A percentile compares a stretch with the other conserved stretches of the same genome.
phyloP scores from a whole-genome alignment of 2,888 invertebrate genomes.

The Crossocerus cetratus region DNA sequence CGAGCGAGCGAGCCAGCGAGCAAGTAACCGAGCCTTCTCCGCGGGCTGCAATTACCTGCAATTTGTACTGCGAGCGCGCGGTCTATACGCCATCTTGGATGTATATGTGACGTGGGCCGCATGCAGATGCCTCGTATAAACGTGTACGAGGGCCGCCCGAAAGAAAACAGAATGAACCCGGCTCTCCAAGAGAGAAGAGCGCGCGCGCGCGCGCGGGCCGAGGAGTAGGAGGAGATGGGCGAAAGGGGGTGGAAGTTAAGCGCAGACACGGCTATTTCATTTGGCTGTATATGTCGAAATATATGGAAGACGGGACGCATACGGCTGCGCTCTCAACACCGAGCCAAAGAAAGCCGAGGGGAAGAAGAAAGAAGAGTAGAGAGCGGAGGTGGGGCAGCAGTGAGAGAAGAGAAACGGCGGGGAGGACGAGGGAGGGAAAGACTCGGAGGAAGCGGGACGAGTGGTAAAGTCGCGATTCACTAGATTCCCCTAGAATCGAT shows the following conservation, averaged over 20 bases:
- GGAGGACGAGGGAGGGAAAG: background rate
- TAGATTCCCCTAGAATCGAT: no score
- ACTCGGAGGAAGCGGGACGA: background rate
- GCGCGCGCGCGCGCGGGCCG: no score
- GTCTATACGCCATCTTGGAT: slow-evolving; percentile 59
- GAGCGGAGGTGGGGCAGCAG: background rate
- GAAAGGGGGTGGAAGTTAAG: slow-evolving; percentile 22
- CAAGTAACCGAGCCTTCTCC: slow-evolving; percentile 34
- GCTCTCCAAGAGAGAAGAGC: background rate
- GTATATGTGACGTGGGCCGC: slow-evolving; percentile 43
- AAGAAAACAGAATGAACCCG: background rate
- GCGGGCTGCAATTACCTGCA: slow-evolving; percentile 68
- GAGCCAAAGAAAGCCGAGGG: background rate
- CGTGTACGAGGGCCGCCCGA: slow-evolving; percentile 17
- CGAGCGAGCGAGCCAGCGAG: background rate
- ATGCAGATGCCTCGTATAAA: slow-evolving; percentile 46
- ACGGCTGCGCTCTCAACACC: background rate
- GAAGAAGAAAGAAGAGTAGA: background rate
- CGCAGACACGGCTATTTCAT: background rate
- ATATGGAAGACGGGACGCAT: background rate
- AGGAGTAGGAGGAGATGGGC: slow-evolving; percentile 11
- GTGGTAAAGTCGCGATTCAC: background rate
- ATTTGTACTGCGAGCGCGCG: slow-evolving; percentile 65
- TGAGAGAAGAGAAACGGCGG: background rate
- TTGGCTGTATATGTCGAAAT: background rate